A percentile compares a stretch with the other conserved stretches of the same genome.
phyloP scores from a whole-genome alignment of 2,888 invertebrate genomes.

The Synergus umbraculus region DNA sequence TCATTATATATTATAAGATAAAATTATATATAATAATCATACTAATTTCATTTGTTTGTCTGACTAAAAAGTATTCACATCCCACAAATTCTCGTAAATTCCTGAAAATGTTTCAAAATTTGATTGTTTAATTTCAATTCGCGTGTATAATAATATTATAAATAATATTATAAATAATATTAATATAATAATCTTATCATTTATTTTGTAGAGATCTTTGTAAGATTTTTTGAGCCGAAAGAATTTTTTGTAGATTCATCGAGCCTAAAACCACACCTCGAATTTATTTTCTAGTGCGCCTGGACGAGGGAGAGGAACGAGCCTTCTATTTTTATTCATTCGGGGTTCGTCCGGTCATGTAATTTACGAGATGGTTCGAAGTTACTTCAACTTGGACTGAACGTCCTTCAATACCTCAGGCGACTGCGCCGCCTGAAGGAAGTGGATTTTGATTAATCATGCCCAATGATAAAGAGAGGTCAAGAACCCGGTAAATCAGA shows the following conservation, averaged over 20 bases:
- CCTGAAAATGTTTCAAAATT: too few relatives aligned
- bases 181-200: too few relatives aligned
- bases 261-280: background rate
- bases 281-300: background rate
- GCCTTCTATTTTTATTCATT: slow-evolving; percentile 16
- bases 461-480: background rate
- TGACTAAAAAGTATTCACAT: background rate
- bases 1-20: background rate
- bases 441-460: slow-evolving; percentile 21
- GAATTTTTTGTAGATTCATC: background rate
- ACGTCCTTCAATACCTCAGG: slow-evolving; percentile 12
- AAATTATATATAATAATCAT: background rate
- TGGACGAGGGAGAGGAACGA: background rate
- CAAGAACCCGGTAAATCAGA: slow-evolving; percentile 1
- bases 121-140: too few relatives aligned
- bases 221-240: too few relatives aligned
- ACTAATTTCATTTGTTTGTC: too few relatives aligned
- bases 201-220: too few relatives aligned
- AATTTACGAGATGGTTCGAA: slow-evolving; percentile 24
- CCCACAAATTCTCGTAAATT: background rate
- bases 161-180: too few relatives aligned
- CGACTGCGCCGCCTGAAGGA: slow-evolving; percentile 22
- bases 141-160: too few relatives aligned
- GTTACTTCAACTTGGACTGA: slow-evolving; percentile 1
- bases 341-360: slow-evolving; percentile 3